Percentiles rank a stretch among this genome's conserved stretches.
Evolutionary conservation across 1,140 invertebrate genomes (phyloP).

Genomic region (Drosophila ambigua): DNA sequence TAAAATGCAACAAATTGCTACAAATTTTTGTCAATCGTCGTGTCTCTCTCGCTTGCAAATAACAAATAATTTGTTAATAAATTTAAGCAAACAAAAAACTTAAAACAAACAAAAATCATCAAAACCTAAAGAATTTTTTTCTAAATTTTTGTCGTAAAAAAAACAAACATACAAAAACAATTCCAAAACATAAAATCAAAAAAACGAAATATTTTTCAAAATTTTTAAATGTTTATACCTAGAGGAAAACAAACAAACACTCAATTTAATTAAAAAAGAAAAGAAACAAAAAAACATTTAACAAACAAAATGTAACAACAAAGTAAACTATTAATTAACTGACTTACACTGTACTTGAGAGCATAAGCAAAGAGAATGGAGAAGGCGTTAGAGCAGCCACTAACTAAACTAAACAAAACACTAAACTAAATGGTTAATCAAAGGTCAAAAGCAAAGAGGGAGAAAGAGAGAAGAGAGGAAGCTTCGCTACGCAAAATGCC

Average conservation of each 20-base stretch:
- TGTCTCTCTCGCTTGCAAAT: constrained; percentile 44
- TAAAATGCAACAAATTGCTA: constrained; percentile 80
- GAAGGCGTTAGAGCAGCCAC: constrained; percentile 10
- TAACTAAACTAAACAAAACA: constrained; percentile 27
- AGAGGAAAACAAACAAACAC: constrained; percentile 21
- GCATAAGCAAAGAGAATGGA: constrained; percentile 20
- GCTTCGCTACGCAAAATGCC: constrained; percentile 76
- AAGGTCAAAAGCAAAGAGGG: constrained; percentile 13
- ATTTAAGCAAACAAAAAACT: constrained; percentile 12
- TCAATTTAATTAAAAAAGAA: constrained; percentile 40
- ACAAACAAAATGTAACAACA: constrained; percentile 20
- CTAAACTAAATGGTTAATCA: constrained; percentile 32
- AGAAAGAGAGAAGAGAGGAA: constrained; percentile 9
- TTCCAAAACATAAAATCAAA: constrained; percentile 47
- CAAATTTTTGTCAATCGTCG: constrained; percentile 69
- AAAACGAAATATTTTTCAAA: constrained; percentile 78
- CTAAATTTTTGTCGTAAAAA: constrained; percentile 55
- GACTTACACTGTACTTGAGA: constrained; percentile 53
- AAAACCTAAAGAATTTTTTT: constrained; percentile 50
- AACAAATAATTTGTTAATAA: constrained; percentile 16
- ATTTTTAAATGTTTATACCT: constrained; percentile 77
- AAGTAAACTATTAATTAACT: constrained; percentile 38
- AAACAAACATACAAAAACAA: constrained; percentile 11
- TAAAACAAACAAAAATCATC: constrained; percentile 13
- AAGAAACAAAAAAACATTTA: background rate